Percentiles rank a stretch among this genome's conserved stretches.
These are phyloP conservation scores for Maniola jurtina DNA, from an alignment of 1,140 invertebrate genomes.

Conservation along the genomic window DNA sequence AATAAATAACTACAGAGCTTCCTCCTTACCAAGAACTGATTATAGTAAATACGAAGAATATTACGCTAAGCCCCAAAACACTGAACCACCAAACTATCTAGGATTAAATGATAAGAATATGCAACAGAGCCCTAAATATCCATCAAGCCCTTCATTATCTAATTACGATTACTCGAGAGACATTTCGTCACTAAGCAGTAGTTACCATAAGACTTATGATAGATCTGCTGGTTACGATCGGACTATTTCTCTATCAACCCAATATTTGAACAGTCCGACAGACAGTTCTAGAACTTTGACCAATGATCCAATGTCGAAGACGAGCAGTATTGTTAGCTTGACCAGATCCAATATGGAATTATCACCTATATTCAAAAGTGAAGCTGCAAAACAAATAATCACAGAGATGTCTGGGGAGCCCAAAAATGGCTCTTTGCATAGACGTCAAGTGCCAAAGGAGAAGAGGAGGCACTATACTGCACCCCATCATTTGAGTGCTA, in stretches of 20 bases:
- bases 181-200: slow-evolving; percentile 63
- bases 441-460: slow-evolving; percentile 86
- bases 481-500: slow-evolving; percentile 83
- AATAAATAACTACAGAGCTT: slow-evolving; percentile 58
- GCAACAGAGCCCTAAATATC: slow-evolving; percentile 68
- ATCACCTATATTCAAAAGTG: slow-evolving; percentile 89
- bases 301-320: slow-evolving; percentile 69
- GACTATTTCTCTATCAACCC: slow-evolving; percentile 58
- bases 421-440: slow-evolving; percentile 74
- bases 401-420: slow-evolving; percentile 86
- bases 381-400: slow-evolving; percentile 90
- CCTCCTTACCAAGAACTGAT: slow-evolving; percentile 65
- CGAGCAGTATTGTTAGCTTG: slow-evolving; percentile 65
- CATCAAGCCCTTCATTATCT: slow-evolving; percentile 69
- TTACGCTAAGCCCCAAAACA: slow-evolving; percentile 47
- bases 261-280: slow-evolving; percentile 69
- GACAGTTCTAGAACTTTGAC: slow-evolving; percentile 70
- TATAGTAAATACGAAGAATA: slow-evolving; percentile 64
- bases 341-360: slow-evolving; percentile 68
- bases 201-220: slow-evolving; percentile 67
- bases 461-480: slow-evolving; percentile 93
- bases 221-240: slow-evolving; percentile 48
- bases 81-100: slow-evolving; percentile 46
- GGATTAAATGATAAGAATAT: slow-evolving; percentile 55
- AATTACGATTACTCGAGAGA: slow-evolving; percentile 69